Percentiles rank a stretch among this genome's conserved stretches.
phyloP scores from a whole-genome alignment of 1,140 invertebrate species.

The Psix sp. region DNA sequence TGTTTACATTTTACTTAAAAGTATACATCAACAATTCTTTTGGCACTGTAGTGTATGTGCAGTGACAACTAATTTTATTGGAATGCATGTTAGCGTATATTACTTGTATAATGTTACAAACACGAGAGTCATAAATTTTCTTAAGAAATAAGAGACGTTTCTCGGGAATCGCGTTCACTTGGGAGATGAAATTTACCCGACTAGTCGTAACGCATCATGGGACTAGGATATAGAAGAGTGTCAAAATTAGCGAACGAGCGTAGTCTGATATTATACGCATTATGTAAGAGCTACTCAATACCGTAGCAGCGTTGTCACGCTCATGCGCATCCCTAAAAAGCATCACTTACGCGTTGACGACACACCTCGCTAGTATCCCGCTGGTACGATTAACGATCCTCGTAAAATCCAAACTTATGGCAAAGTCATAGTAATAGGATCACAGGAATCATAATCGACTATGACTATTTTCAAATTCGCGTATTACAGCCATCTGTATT shows the following conservation, averaged over 20 bases:
- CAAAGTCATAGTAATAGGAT: conserved; percentile 57
- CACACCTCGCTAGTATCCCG: conserved; percentile 47
- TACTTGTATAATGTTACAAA: not conserved
- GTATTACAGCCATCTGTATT: conserved; percentile 44
- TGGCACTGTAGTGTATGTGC: not conserved
- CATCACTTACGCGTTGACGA: conserved; percentile 45
- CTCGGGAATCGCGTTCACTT: no score
- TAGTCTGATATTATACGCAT: conserved; percentile 25
- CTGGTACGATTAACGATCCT: conserved; percentile 50
- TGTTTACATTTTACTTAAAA: no score
- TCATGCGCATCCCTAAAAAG: conserved; percentile 57
- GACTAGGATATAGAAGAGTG: not conserved
- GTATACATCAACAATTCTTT: no score
- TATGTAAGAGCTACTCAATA: conserved; percentile 59
- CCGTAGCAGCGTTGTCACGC: conserved; percentile 33
- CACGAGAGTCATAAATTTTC: not conserved
- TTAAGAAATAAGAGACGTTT: no score
- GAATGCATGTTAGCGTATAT: not conserved
- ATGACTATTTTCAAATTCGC: conserved; percentile 34
- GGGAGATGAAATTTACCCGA: not conserved
- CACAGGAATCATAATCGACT: conserved; percentile 52
- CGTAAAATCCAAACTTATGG: conserved; percentile 58
- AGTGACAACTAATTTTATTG: not conserved
- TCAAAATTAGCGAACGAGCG: conserved; percentile 14
- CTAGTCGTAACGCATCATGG: not conserved